Evolutionary conservation across 1,140 invertebrate species (phyloP).

Genomic region (Linepithema humile): DNA sequence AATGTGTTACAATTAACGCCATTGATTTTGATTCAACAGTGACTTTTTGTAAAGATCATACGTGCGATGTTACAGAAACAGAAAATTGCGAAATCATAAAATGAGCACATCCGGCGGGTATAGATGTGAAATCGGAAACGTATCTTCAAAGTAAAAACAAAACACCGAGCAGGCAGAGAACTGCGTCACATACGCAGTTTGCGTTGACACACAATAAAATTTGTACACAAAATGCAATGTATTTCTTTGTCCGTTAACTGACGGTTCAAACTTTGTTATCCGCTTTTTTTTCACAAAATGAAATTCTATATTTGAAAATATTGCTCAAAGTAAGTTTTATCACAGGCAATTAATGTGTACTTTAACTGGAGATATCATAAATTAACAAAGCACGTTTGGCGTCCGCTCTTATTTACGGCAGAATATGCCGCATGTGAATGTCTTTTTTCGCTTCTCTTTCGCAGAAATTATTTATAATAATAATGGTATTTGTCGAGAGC

Average conservation of each 20-base stretch:
- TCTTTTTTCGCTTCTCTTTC: neutral
- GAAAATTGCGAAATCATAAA: neutral
- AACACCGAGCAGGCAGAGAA: neutral
- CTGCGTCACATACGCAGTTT: neutral
- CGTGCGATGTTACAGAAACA: neutral
- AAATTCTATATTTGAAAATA: neutral
- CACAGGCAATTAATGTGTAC: neutral
- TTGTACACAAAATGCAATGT: neutral
- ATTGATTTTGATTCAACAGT: neutral
- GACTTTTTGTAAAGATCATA: neutral
- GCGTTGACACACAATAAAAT: neutral
- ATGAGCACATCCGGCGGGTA: neutral
- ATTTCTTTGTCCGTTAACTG: neutral
- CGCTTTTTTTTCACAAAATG: neutral
- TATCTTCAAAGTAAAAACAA: slow-evolving; percentile 5
- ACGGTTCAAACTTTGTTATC: neutral
- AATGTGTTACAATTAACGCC: neutral
- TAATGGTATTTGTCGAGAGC: neutral
- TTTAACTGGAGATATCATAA: neutral
- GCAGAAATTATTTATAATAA: neutral
- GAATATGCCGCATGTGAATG: neutral
- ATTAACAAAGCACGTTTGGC: neutral
- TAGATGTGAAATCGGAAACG: neutral
- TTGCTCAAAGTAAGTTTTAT: neutral
- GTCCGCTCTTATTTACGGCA: neutral